Evolutionary conservation across 2,113 vertebrate genomes (phyloP).

Genomic region (Oncorhynchus nerka): DNA sequence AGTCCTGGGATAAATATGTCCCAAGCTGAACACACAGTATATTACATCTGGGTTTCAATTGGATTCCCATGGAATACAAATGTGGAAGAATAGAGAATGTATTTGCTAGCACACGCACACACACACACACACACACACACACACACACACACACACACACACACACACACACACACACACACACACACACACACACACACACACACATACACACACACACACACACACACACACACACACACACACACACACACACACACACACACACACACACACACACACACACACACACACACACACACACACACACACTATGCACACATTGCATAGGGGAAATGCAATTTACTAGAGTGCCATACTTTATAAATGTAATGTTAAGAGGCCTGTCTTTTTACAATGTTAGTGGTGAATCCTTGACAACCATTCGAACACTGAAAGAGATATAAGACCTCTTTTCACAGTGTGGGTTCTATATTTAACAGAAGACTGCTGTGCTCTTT

Average conservation of each 20-base stretch:
- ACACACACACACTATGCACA: neutral
- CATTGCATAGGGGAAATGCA: constrained; percentile 6
- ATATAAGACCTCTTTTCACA: constrained; percentile 14
- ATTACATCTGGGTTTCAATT: neutral
- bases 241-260: neutral
- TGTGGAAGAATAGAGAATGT: neutral
- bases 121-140: neutral
- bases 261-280: neutral
- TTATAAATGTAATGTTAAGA: constrained; percentile 37
- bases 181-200: neutral
- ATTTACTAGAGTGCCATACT: constrained; percentile 43
- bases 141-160: neutral
- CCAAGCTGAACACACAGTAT: neutral
- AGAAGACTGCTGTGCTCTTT: constrained; percentile 34
- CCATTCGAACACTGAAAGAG: constrained; percentile 38
- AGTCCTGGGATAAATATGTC: neutral
- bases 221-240: neutral
- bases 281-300: neutral
- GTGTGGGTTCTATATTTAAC: neutral
- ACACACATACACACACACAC: neutral
- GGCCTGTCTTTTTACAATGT: constrained; percentile 33
- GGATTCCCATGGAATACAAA: neutral
- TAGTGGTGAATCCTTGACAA: constrained; percentile 36
- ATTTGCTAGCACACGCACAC: neutral
- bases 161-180: neutral